Conservation (phyloP, 2,113 vertebrate genomes). For the Oxyura jamaicensis region DNA sequence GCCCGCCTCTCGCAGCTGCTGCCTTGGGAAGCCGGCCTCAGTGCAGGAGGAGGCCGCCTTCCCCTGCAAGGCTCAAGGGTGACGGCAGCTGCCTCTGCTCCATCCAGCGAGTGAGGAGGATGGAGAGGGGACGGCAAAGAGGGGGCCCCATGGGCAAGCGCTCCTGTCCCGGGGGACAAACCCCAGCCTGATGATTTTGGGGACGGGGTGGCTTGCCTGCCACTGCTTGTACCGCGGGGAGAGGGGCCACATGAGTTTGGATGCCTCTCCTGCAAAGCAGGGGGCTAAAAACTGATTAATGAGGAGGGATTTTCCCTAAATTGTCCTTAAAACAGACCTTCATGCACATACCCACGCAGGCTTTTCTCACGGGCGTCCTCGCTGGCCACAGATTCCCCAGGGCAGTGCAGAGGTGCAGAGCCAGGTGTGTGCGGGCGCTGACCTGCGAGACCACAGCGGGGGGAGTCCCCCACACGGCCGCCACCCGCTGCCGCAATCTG, state of each 20-base stretch:
- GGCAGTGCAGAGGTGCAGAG: neutral
- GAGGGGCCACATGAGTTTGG: accelerated
- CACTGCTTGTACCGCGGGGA: neutral
- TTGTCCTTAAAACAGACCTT: neutral
- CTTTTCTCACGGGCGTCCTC: neutral
- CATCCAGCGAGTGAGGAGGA: neutral
- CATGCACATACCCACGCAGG: accelerated
- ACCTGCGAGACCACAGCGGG: neutral
- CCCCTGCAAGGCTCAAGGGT: neutral
- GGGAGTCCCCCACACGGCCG: no score
- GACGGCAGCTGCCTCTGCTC: neutral
- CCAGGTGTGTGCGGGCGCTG: accelerated
- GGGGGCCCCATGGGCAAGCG: neutral
- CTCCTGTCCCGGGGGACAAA: neutral
- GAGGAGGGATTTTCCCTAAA: neutral
- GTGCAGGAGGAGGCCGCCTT: neutral
- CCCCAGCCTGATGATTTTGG: neutral
- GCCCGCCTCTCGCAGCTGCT: slow-evolving; percentile 11
- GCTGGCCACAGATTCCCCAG: neutral
- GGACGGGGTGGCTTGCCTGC: neutral
- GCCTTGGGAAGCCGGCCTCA: neutral
- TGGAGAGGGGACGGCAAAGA: neutral
- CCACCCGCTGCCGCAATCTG: no score
- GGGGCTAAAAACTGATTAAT: neutral
- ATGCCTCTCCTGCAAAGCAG: neutral